A percentile compares a stretch with the other conserved stretches of the same genome.
These are phyloP conservation scores for Exocentrus adspersus DNA, from an alignment of 2,888 invertebrate genomes.

Conservation along the genomic window DNA sequence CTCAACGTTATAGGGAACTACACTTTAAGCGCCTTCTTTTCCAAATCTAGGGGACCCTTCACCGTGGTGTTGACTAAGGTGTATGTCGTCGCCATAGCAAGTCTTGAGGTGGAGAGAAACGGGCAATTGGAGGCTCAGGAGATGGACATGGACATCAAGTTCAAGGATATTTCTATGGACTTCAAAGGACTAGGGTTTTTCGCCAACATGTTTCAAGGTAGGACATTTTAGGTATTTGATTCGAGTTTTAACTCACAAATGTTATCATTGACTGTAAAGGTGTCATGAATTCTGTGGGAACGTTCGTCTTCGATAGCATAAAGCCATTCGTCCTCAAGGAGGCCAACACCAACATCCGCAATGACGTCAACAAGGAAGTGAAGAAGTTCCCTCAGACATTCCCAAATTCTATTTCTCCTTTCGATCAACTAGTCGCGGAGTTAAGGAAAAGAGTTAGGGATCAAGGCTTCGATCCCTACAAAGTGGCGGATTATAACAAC, in stretches of 20 bases:
- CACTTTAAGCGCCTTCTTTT: slow-evolving; percentile 75
- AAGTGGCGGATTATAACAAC: slow-evolving; percentile 77
- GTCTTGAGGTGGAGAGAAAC: slow-evolving; percentile 76
- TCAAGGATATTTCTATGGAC: slow-evolving; percentile 79
- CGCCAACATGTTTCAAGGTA: slow-evolving; percentile 68
- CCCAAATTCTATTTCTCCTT: slow-evolving; percentile 86
- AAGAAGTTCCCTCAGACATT: slow-evolving; percentile 77
- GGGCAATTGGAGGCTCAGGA: slow-evolving; percentile 82
- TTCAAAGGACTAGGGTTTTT: slow-evolving; percentile 85
- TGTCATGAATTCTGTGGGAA: slow-evolving; percentile 83
- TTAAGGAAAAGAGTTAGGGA: slow-evolving; percentile 74
- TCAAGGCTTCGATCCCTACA: slow-evolving; percentile 79
- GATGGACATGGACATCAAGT: slow-evolving; percentile 82
- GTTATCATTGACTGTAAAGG: slow-evolving; percentile 59
- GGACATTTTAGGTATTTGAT: neutral
- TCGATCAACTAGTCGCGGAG: slow-evolving; percentile 84
- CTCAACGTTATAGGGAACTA: slow-evolving; percentile 81
- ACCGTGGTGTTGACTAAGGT: slow-evolving; percentile 79
- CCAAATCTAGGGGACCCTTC: slow-evolving; percentile 78
- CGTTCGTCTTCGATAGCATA: slow-evolving; percentile 85
- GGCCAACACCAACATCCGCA: slow-evolving; percentile 78
- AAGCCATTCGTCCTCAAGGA: slow-evolving; percentile 85
- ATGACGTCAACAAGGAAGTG: slow-evolving; percentile 79
- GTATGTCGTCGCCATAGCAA: slow-evolving; percentile 66
- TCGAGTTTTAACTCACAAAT: too few species aligned